These are phyloP conservation scores for Argentina silus DNA, from an alignment of 2,797 vertebrate genomes.

Conservation along the genomic window DNA sequence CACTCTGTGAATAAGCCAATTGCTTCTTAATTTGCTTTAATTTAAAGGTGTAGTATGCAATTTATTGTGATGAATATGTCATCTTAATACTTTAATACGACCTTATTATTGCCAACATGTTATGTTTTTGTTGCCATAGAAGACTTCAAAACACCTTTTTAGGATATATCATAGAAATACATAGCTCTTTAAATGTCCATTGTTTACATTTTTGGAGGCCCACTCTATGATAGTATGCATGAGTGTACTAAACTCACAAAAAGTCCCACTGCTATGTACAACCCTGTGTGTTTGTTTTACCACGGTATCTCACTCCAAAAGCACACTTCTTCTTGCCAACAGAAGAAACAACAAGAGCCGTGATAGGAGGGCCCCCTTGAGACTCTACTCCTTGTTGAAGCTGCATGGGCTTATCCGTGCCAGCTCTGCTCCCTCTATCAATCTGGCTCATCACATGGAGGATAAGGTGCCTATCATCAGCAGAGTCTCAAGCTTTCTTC, in stretches of 20 bases:
- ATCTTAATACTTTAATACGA: too few species aligned
- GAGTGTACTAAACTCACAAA: neutral
- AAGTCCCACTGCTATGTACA: neutral
- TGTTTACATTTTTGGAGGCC: neutral
- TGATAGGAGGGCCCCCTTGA: slow-evolving; percentile 20
- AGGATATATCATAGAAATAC: too few species aligned
- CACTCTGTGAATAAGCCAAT: slow-evolving; percentile 4
- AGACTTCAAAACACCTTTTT: too few species aligned
- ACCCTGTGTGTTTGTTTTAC: slow-evolving; percentile 27
- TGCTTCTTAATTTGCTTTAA: slow-evolving; percentile 3
- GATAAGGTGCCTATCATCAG: neutral
- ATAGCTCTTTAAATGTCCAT: too few species aligned
- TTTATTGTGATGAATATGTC: too few species aligned
- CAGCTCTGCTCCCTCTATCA: neutral
- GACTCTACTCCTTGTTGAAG: neutral
- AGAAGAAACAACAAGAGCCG: slow-evolving; percentile 26
- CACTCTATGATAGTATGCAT: slow-evolving; percentile 20
- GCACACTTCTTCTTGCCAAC: slow-evolving; percentile 33
- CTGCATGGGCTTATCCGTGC: slow-evolving; percentile 2
- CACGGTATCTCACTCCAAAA: slow-evolving; percentile 30
- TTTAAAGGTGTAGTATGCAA: neutral
- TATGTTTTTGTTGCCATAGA: too few species aligned
- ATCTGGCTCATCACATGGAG: neutral
- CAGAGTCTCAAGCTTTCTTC: neutral
- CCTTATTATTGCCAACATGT: too few species aligned